A percentile compares a stretch with the other conserved stretches of the same genome.
phyloP scores from a whole-genome alignment of 2,888 invertebrate genomes.

The Temnothorax unifasciatus region DNA sequence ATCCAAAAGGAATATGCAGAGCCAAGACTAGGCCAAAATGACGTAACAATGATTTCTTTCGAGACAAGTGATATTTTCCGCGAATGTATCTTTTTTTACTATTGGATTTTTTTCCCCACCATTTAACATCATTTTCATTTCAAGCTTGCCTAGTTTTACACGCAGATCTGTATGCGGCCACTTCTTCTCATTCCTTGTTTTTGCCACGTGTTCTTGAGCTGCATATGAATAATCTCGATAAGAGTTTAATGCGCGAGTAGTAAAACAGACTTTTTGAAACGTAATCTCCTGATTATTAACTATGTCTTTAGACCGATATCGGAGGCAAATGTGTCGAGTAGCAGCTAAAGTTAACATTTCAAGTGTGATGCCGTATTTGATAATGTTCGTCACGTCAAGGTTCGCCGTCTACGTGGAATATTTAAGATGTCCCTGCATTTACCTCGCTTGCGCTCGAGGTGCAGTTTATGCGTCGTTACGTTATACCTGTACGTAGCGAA shows the following conservation, averaged over 20 bases:
- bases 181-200: background rate
- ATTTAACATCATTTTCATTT: background rate
- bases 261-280: background rate
- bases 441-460: conserved; percentile 18
- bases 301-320: conserved; percentile 12
- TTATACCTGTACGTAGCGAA: conserved; percentile 15
- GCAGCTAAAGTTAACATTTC: conserved; percentile 40
- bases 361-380: conserved; percentile 45
- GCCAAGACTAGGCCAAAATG: background rate
- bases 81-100: background rate
- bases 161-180: background rate
- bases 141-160: background rate
- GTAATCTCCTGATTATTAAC: conserved; percentile 28
- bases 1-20: background rate
- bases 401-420: conserved; percentile 48
- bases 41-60: background rate
- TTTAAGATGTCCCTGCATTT: conserved; percentile 46
- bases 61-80: background rate
- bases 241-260: conserved; percentile 32
- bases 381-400: conserved; percentile 55
- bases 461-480: conserved; percentile 43
- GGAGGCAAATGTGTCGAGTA: conserved; percentile 18
- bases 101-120: background rate
- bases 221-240: conserved; percentile 25
- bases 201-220: conserved; percentile 10